Conservation (phyloP, 2,888 invertebrate species). For the Apantesis nais region DNA sequence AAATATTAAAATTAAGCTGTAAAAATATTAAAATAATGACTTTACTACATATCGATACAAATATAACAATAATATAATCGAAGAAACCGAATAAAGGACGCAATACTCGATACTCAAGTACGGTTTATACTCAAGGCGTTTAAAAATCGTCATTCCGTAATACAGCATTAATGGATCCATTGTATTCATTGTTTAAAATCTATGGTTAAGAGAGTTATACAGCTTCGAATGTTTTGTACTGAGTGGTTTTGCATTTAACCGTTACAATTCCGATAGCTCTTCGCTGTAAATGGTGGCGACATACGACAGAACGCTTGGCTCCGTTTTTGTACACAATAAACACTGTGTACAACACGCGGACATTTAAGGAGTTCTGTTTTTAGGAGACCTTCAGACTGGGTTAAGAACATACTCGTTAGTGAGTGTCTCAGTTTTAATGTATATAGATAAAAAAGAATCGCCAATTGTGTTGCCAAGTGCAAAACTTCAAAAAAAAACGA, state of each 20-base stretch:
- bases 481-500: too few species aligned
- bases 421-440: too few species aligned
- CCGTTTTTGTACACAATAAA: slow-evolving; percentile 1
- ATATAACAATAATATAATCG: slow-evolving; percentile 2
- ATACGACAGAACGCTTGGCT: slow-evolving; percentile 4
- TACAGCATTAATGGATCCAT: slow-evolving; percentile 18
- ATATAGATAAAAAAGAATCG: too few species aligned
- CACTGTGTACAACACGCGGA: slow-evolving; percentile 6
- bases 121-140: slow-evolving; percentile 14
- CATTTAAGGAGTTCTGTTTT: slow-evolving; percentile 7
- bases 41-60: background rate
- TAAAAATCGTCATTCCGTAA: slow-evolving; percentile 13
- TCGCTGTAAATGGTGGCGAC: slow-evolving; percentile 6
- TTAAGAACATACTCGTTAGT: background rate
- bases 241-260: slow-evolving; percentile 40
- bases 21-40: too few species aligned
- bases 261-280: slow-evolving; percentile 23
- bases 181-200: slow-evolving; percentile 22
- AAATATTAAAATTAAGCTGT: too few species aligned
- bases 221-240: slow-evolving; percentile 35
- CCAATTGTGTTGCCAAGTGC: too few species aligned
- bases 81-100: background rate
- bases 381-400: slow-evolving; percentile 1
- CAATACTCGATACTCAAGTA: slow-evolving; percentile 15
- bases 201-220: slow-evolving; percentile 18